phyloP scores from a whole-genome alignment of 30 jellyfish, hydroid and myxozoan species.

The Pelagia noctiluca region DNA sequence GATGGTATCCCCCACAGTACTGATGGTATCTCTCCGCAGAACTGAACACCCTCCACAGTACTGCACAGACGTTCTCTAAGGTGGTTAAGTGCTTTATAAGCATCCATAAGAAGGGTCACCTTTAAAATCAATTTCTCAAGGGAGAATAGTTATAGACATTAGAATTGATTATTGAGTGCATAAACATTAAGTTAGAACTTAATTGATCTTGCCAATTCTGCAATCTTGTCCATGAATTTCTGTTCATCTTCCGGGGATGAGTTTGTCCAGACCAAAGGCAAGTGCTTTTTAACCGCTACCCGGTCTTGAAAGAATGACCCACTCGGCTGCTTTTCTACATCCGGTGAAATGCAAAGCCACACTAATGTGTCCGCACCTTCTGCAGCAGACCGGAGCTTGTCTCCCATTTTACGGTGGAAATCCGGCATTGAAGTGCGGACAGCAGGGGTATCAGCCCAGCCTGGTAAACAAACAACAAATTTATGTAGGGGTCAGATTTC shows the following conservation, averaged over 20 bases:
- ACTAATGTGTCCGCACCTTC: slow-evolving; percentile 92
- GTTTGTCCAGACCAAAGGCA: slow-evolving; percentile 75
- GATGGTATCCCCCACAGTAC: too few relatives aligned
- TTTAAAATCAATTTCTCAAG: too few relatives aligned
- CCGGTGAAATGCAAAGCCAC: slow-evolving; percentile 80
- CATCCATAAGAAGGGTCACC: too few relatives aligned
- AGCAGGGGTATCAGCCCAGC: slow-evolving; percentile 96
- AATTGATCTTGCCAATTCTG: slow-evolving; percentile 30
- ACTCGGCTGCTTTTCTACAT: slow-evolving; percentile 62
- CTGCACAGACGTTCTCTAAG: too few relatives aligned
- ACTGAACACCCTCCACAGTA: too few relatives aligned
- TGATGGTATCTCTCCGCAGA: too few relatives aligned
- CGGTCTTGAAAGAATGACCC: slow-evolving; percentile 88
- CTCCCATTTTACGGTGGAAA: slow-evolving; percentile 75
- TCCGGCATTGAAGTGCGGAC: slow-evolving; percentile 87
- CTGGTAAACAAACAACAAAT: too few relatives aligned
- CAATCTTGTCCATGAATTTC: slow-evolving; percentile 60
- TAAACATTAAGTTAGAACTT: too few relatives aligned
- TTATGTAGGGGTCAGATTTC: too few relatives aligned
- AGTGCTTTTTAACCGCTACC: slow-evolving; percentile 63
- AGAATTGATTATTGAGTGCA: too few relatives aligned
- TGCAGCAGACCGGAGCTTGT: slow-evolving; percentile 74
- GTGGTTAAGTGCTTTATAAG: too few relatives aligned
- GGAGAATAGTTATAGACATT: too few relatives aligned
- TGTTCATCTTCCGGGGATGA: slow-evolving; percentile 43